Conservation (phyloP, 1,140 invertebrate genomes). For the Mamestra configurata region DNA sequence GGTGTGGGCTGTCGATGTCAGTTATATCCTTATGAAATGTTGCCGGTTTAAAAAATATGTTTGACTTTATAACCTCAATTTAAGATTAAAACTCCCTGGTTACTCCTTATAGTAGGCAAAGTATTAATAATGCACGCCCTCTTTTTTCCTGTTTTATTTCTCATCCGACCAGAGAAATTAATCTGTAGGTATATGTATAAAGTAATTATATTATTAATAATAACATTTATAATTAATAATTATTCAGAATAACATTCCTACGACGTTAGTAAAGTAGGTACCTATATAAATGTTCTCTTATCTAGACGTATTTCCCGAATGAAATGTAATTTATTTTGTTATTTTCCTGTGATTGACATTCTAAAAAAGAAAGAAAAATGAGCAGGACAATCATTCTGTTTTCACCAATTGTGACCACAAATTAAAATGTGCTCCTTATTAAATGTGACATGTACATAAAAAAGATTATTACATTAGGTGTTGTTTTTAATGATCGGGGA, state of each 20-base stretch:
- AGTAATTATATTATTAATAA: not conserved
- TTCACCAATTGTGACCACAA: not conserved
- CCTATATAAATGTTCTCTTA: not conserved
- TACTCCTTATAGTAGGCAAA: too few species aligned
- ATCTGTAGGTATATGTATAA: not conserved
- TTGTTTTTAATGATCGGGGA: not conserved
- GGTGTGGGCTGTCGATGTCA: not conserved
- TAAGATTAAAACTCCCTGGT: too few species aligned
- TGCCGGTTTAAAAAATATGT: not conserved
- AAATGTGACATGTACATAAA: too few species aligned
- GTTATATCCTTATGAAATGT: not conserved
- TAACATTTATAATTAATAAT: not conserved
- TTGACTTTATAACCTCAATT: not conserved
- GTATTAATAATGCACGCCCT: too few species aligned
- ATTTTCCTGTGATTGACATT: not conserved
- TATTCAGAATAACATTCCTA: too few species aligned
- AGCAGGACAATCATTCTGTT: not conserved
- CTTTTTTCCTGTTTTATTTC: not conserved
- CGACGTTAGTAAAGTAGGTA: too few species aligned
- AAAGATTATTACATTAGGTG: too few species aligned
- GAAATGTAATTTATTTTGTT: not conserved
- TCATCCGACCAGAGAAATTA: not conserved
- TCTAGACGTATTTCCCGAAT: conserved; percentile 28
- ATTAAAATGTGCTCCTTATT: not conserved
- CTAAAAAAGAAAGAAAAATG: too few species aligned